These are phyloP conservation scores for Falco rusticolus DNA, from an alignment of 2,797 vertebrate genomes.

Conservation along the genomic window DNA sequence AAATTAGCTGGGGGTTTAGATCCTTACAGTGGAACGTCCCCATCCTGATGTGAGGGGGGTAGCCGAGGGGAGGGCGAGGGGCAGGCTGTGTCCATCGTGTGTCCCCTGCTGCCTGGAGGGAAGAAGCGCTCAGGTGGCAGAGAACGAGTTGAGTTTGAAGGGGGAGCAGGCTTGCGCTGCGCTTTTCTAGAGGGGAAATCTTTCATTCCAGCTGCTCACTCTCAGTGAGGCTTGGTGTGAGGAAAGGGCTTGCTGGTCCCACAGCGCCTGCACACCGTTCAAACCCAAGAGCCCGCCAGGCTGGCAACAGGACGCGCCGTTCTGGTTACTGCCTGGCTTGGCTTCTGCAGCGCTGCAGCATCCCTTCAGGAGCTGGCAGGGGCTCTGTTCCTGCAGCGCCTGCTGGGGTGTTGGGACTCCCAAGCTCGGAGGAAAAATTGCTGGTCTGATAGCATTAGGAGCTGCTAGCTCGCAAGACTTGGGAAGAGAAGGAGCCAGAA, in stretches of 20 bases:
- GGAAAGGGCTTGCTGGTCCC: not conserved
- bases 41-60: not conserved
- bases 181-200: not conserved
- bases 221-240: not conserved
- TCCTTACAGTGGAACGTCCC: not conserved
- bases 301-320: not conserved
- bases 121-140: not conserved
- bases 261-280: not conserved
- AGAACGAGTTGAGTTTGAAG: not conserved
- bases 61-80: not conserved
- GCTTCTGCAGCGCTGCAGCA: not conserved
- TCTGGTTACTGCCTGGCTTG: not conserved
- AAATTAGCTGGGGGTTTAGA: not conserved
- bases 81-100: not conserved
- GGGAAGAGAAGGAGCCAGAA: not conserved
- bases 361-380: not conserved
- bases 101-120: not conserved
- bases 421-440: not conserved
- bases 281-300: not conserved
- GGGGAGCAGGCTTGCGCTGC: not conserved
- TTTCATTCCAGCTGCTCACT: not conserved
- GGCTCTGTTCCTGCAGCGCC: not conserved
- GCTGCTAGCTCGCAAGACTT: not conserved
- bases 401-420: not conserved
- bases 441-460: not conserved